Conservation (phyloP, 2,797 vertebrate genomes). For the Helicolenus hilgendorfi region DNA sequence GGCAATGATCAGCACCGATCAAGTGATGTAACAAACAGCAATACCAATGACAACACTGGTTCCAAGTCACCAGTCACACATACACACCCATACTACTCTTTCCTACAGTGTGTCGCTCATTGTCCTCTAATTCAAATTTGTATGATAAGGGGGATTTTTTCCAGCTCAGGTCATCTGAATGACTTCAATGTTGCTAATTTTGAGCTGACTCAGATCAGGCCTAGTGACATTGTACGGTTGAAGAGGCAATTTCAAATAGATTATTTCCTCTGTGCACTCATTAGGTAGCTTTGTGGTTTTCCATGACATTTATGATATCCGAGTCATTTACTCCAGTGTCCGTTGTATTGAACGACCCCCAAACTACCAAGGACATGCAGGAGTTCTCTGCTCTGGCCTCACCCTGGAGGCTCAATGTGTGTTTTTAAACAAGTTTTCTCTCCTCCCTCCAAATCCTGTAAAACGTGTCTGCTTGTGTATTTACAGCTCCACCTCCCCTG, state of each 20-base stretch:
- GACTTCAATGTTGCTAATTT: neutral
- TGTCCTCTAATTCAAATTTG: neutral
- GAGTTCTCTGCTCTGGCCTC: neutral
- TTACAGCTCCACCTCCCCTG: neutral
- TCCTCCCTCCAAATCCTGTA: neutral
- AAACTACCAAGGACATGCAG: neutral
- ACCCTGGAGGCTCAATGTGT: neutral
- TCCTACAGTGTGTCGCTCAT: neutral
- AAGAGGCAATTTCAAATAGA: neutral
- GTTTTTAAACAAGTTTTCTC: neutral
- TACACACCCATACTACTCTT: neutral
- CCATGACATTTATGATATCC: constrained; percentile 5
- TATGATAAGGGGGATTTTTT: neutral
- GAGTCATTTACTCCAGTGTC: neutral
- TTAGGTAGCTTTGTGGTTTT: neutral
- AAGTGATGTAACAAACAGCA: constrained; percentile 21
- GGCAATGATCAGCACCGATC: neutral
- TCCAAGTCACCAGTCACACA: neutral
- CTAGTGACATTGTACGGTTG: neutral
- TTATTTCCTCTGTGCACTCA: neutral
- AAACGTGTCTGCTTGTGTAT: neutral
- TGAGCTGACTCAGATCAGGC: neutral
- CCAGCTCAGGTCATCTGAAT: neutral
- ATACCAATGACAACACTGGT: neutral
- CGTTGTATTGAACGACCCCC: neutral